Evolutionary conservation across 2,113 vertebrate genomes (phyloP).

Genomic region (Orycteropus afer): DNA sequence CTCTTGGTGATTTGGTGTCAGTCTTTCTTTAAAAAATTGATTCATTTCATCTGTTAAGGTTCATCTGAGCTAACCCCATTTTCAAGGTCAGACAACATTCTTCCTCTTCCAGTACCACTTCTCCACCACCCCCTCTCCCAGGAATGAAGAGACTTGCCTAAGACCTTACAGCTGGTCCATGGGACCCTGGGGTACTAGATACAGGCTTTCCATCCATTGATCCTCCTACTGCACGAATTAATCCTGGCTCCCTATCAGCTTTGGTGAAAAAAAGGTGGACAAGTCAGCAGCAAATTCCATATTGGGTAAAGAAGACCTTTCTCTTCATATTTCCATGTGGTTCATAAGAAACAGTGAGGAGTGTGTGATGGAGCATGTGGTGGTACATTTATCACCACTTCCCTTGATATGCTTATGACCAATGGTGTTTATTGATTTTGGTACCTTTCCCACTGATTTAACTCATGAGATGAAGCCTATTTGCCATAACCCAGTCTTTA

Average conservation of each 20-base stretch:
- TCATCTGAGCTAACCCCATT: neutral
- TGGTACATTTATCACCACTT: fast-evolving
- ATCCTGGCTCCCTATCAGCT: neutral
- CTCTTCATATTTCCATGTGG: neutral
- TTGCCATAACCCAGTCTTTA: neutral
- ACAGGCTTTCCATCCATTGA: neutral
- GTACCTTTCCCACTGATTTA: neutral
- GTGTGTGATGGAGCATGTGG: neutral
- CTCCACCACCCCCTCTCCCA: no score
- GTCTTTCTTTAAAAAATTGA: neutral
- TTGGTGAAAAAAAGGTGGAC: neutral
- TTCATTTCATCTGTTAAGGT: neutral
- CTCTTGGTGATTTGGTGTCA: neutral
- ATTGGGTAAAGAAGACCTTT: neutral
- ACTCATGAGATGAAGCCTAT: neutral
- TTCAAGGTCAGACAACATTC: neutral
- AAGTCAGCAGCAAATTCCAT: neutral
- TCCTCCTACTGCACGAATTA: neutral
- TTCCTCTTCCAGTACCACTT: neutral
- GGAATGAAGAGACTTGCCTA: neutral
- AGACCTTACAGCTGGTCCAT: neutral
- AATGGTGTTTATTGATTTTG: neutral
- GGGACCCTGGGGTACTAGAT: neutral
- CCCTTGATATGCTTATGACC: fast-evolving
- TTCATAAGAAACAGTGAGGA: neutral